Evolutionary conservation across 2,888 invertebrate species (phyloP).

Genomic region (Chydorus sphaericus): DNA sequence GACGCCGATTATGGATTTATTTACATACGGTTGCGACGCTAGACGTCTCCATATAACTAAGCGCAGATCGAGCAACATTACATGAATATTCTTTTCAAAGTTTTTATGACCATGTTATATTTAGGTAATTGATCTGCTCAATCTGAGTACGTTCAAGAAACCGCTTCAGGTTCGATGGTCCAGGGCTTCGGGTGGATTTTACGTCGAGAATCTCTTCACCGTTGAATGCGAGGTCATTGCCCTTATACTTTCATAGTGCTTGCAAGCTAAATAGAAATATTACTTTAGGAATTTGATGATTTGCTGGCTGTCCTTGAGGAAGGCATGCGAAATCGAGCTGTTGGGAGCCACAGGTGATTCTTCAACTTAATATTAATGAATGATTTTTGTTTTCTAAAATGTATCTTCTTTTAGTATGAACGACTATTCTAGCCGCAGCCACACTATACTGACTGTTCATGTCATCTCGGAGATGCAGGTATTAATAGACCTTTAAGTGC

Average conservation of each 20-base stretch:
- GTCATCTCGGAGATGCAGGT: constrained; percentile 73
- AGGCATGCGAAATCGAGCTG: constrained; percentile 80
- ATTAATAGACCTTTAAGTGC: no score
- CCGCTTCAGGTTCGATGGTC: constrained; percentile 85
- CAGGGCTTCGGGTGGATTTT: constrained; percentile 80
- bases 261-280: no score
- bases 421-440: constrained; percentile 80
- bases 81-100: background rate
- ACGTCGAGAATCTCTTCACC: constrained; percentile 89
- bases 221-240: constrained; percentile 72
- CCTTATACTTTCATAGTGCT: background rate
- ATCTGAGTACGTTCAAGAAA: constrained; percentile 65
- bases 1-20: no score
- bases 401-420: constrained; percentile 62
- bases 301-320: constrained; percentile 85
- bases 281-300: constrained; percentile 58
- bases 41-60: no score
- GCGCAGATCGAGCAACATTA: no score
- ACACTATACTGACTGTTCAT: constrained; percentile 78
- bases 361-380: background rate
- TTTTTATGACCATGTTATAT: constrained; percentile 17
- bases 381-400: background rate
- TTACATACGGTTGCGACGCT: no score
- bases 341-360: constrained; percentile 59
- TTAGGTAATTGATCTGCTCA: constrained; percentile 84